phyloP scores from a whole-genome alignment of 2,113 vertebrate genomes.

The Tragelaphus scriptus region DNA sequence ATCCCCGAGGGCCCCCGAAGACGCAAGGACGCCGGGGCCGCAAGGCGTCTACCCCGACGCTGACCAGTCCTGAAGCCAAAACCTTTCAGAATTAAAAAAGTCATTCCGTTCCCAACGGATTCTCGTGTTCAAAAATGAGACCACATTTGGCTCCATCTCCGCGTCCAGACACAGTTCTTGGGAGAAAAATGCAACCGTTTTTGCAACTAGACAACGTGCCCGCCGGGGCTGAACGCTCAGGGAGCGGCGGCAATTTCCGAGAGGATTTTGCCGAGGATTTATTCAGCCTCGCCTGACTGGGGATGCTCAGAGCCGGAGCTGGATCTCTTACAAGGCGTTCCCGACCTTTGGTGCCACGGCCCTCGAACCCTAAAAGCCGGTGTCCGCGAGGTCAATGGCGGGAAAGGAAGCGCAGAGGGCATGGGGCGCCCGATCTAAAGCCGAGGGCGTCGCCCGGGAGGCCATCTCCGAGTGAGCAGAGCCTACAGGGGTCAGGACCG shows the following conservation, averaged over 20 bases:
- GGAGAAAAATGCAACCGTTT: constrained; percentile 43
- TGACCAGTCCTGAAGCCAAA: background rate
- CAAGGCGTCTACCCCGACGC: background rate
- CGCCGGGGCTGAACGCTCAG: background rate
- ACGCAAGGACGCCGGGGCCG: background rate
- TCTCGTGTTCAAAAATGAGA: background rate
- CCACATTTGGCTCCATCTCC: constrained; percentile 38
- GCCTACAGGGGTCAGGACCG: background rate
- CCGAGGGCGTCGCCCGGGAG: background rate
- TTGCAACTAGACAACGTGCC: constrained; percentile 28
- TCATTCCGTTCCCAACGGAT: background rate
- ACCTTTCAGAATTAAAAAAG: background rate
- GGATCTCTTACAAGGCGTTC: background rate
- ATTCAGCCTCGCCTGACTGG: background rate
- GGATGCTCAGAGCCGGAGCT: background rate
- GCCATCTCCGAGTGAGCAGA: background rate
- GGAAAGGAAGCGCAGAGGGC: background rate
- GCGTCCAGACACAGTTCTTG: constrained; percentile 37
- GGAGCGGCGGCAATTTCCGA: background rate
- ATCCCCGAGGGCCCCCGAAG: background rate
- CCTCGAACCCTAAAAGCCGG: background rate
- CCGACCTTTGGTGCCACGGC: background rate
- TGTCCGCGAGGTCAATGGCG: background rate
- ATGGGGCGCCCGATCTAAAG: background rate
- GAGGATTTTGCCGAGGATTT: background rate